Evolutionary conservation across 2,113 vertebrate genomes (phyloP).

Genomic region (Nothobranchius furzeri): DNA sequence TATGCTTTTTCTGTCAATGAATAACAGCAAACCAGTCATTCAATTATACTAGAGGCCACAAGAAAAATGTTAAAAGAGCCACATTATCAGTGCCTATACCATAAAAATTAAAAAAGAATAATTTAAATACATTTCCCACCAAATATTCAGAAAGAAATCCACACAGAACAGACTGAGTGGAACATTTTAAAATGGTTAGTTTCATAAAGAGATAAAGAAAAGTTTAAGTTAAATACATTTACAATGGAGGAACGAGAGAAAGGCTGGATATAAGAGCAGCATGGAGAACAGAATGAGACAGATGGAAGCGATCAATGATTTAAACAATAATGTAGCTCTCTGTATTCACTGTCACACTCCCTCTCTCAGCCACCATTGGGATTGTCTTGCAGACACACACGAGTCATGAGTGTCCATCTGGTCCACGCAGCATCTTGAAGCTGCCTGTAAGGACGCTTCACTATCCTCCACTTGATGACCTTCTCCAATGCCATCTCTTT

Average conservation of each 20-base stretch:
- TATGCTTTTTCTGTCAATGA: too few relatives aligned
- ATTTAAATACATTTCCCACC: too few relatives aligned
- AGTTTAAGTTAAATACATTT: too few relatives aligned
- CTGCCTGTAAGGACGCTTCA: constrained; percentile 45
- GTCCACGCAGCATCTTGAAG: constrained; percentile 67
- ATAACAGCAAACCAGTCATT: too few relatives aligned
- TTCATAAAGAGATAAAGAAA: too few relatives aligned
- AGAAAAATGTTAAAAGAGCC: too few relatives aligned
- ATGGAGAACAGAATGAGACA: constrained; percentile 15
- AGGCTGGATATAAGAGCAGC: constrained; percentile 32
- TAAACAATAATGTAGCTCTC: constrained; percentile 82
- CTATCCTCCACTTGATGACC: constrained; percentile 31
- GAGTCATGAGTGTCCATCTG: constrained; percentile 63
- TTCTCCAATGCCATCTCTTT: constrained; percentile 9
- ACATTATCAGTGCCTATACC: too few relatives aligned
- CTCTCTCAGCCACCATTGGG: constrained; percentile 63
- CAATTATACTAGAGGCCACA: too few relatives aligned
- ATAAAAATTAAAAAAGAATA: too few relatives aligned
- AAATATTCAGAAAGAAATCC: background rate
- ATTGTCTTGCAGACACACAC: constrained; percentile 67
- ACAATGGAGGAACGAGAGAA: constrained; percentile 28
- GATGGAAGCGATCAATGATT: constrained; percentile 82
- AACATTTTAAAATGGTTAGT: background rate
- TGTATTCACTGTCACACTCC: constrained; percentile 84
- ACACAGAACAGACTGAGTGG: background rate